Evolutionary conservation across 2,113 vertebrate species (phyloP).

Genomic region (Turdus rufiventris): DNA sequence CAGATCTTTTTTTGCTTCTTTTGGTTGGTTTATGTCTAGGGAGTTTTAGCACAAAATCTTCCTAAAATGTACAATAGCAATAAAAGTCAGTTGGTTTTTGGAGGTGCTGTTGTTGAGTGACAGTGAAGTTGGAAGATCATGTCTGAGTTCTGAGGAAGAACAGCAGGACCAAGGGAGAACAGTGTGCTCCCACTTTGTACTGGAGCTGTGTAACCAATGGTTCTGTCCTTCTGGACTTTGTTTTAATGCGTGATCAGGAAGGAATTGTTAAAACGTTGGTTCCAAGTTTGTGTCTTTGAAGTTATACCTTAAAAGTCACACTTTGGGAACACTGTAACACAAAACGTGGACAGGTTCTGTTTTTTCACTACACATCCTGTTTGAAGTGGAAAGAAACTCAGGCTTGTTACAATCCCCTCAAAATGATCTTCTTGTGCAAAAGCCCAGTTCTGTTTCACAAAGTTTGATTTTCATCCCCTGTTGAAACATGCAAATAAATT

Average conservation of each 20-base stretch:
- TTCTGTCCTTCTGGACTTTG: not conserved
- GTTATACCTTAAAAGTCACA: not conserved
- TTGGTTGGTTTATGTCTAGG: not conserved
- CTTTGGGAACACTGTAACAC: not conserved
- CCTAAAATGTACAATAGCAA: not conserved
- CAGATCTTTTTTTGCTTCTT: not conserved
- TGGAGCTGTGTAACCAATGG: not conserved
- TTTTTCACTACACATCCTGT: not conserved
- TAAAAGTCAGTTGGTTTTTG: not conserved
- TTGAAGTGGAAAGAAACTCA: not conserved
- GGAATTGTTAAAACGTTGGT: not conserved
- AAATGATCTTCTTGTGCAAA: not conserved
- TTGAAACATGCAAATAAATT: not conserved
- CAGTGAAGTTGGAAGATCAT: accelerated
- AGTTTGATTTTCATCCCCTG: not conserved
- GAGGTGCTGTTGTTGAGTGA: not conserved
- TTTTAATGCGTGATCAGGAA: not conserved
- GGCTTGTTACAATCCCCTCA: not conserved
- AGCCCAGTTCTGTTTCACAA: not conserved
- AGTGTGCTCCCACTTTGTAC: not conserved
- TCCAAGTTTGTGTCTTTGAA: not conserved
- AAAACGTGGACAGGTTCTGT: not conserved
- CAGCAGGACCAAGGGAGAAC: not conserved
- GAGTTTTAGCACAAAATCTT: not conserved
- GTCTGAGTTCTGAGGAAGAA: not conserved